These are phyloP conservation scores for Trissolcus basalis DNA, from an alignment of 1,140 invertebrate species.

Conservation along the genomic window DNA sequence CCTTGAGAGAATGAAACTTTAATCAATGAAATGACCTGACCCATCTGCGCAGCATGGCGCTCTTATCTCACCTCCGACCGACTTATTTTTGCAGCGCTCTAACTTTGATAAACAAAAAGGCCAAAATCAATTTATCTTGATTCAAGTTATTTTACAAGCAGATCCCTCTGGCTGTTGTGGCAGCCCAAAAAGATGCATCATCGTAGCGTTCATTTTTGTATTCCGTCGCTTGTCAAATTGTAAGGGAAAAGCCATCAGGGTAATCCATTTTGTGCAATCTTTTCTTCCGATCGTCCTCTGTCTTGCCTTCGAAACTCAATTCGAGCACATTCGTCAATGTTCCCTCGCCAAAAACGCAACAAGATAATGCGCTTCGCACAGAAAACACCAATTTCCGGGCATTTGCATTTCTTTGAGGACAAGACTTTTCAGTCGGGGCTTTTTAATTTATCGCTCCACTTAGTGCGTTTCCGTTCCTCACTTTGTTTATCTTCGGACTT, in stretches of 20 bases:
- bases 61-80: too few relatives aligned
- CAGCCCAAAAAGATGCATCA: not conserved
- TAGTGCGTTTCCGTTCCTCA: conserved; percentile 23
- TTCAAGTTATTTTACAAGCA: too few relatives aligned
- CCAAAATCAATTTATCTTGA: too few relatives aligned
- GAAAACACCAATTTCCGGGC: conserved; percentile 26
- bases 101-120: too few relatives aligned
- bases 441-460: conserved; percentile 47
- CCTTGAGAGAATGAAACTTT: too few relatives aligned
- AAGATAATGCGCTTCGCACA: conserved; percentile 9
- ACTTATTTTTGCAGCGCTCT: too few relatives aligned
- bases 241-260: not conserved
- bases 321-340: conserved; percentile 14
- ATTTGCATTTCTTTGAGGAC: conserved; percentile 20
- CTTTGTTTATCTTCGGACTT: conserved; percentile 28
- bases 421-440: not conserved
- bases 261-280: conserved; percentile 7
- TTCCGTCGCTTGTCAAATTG: not conserved
- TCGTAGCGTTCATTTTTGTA: not conserved
- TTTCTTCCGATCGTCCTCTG: conserved; percentile 2
- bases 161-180: not conserved
- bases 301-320: conserved; percentile 5
- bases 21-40: too few relatives aligned
- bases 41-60: too few relatives aligned
- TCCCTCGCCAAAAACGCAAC: conserved; percentile 8